Conservation (phyloP, 2,888 invertebrate species). For the Nomada ferruginata region DNA sequence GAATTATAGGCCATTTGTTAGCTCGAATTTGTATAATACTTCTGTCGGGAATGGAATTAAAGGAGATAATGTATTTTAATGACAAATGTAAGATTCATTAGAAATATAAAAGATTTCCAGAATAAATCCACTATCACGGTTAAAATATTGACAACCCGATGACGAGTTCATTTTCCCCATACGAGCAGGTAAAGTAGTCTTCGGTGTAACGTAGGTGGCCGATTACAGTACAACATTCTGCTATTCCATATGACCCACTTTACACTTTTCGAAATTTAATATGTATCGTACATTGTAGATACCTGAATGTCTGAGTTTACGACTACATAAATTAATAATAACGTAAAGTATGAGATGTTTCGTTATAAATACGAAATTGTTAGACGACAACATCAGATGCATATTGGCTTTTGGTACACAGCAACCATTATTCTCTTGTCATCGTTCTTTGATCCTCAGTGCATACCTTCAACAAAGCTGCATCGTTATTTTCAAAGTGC, state of each 20-base stretch:
- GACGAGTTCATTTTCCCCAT: no score
- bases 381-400: not conserved
- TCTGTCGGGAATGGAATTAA: not conserved
- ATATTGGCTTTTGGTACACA: constrained; percentile 8
- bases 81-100: no score
- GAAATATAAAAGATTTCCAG: no score
- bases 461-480: not conserved
- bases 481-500: not conserved
- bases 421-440: not conserved
- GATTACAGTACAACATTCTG: not conserved
- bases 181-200: not conserved
- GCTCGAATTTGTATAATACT: not conserved
- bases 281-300: no score
- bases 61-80: not conserved
- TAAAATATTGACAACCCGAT: no score
- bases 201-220: no score
- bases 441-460: constrained; percentile 4
- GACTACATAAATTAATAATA: not conserved
- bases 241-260: not conserved
- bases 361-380: constrained; percentile 34
- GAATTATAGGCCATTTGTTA: not conserved
- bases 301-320: no score
- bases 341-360: not conserved
- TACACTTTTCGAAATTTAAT: not conserved
- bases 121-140: no score